Evolutionary conservation across 2,888 invertebrate genomes (phyloP), one percentile per base, ranked within the genome.

Genomic region (Teleogryllus oceanicus): DNA sequence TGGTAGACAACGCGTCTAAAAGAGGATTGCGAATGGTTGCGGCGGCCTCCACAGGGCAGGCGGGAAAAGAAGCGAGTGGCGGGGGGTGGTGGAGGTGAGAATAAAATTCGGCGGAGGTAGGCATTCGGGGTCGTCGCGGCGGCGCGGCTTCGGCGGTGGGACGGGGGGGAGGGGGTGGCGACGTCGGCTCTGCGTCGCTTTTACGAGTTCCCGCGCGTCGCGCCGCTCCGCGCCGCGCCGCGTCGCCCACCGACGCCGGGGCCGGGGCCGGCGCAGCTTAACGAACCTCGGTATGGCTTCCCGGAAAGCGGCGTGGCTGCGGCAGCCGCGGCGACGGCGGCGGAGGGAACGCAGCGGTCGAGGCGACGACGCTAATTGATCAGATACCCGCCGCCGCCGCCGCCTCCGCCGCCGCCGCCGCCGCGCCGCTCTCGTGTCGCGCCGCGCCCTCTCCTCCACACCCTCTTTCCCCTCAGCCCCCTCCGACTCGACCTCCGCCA

Each of bases 361-460:
- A 50, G 21, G 24, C 49, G 50, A 50, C 78, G 78, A 12, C 78
- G 20, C 78, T 78, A 78, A 78, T 78, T 78, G 78, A 78, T 78
- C 78, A 78, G 78, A 78, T 78, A 78, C 49, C 20, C 78, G 21
- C 20, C 51, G 50, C 20, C 50, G 78, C 78, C 50, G 18, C n/a
- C 21, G 12, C 18, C 62, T 0, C 62, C 18, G 12, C 50, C 50
- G 20, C 77, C 77, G 21, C 20, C 51, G 50, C n/a, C 50, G 77
- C 77, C 50, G 18, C n/a, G 50, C 62, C 62, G 13, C n/a, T n/a
- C 13, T n/a, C n/a, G 13, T 21, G 20, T 50, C 49, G 18, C 78
- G 21, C 20, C 51, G 50, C 20, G 18, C 49, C 78, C 50, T 62
- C 62, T 4, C 62, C n/a, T 20, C 18, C 37, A 11, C 49, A 37